Evolutionary conservation across 92 coral and sea anemone genomes (phyloP), one percentile per base, ranked within the genome.

Genomic region (Montipora capitata): DNA sequence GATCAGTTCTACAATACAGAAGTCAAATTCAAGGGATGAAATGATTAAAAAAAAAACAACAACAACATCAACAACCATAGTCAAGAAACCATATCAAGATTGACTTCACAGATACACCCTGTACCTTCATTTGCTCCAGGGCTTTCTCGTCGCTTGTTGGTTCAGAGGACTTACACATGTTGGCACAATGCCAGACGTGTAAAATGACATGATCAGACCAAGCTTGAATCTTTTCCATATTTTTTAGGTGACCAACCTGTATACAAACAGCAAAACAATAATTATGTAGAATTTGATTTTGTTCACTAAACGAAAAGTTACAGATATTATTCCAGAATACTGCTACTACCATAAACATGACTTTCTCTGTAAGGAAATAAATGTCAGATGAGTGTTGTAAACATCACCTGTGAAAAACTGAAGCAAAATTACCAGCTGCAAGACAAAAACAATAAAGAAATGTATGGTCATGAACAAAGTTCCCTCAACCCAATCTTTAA

Each of bases 121-220:
- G 86, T 56, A 70, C 52, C 75, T 70, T 70, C 75, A 70, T 70
- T 4, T 2, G 39, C 4, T 70, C 18, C 44, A 70, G 52, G 15
- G 75, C 75, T 3, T 13, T 40, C 51, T 70, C 51, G 18, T 77
- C 84, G 16, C 76, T 74, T 12, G 81, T 85, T 18, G 84, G 40
- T 76, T 62, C 84, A 63, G 10, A 18, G 5, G 20, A 2, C n/a
- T 63, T 76, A 51, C 90, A 85, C 10, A 1, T 78, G 48, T 72
- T 85, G 49, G 90, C 71, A 75, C 85, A 82, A 57, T 82, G 62
- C 88, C 92, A 89, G 27, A 89, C 82, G 65, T 89, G 92, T 1
- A 52, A 14, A 7, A 89, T 70, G 12, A 89, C 57, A 6, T 89
- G 79, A 27, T 83, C 75, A 27, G 92, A 40, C 78, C 92, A 89